Evolutionary conservation across 2,888 invertebrate genomes (phyloP), one percentile per base, ranked within the genome.

Genomic region (Lepidocyrtoides sp.): DNA sequence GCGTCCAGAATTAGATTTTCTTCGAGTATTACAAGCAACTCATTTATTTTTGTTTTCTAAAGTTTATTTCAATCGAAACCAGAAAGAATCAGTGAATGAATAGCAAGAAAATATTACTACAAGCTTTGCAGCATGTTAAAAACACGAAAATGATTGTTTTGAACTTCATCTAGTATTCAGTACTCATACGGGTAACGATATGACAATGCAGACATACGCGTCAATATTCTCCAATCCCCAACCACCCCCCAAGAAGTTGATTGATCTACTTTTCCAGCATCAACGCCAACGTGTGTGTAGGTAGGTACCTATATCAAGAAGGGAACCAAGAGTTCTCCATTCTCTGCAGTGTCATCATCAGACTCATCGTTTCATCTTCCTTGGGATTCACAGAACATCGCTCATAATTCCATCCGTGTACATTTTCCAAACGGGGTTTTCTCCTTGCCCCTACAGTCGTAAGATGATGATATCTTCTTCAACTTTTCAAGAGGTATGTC

Each of bases 331-430:
- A n/a, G n/a, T n/a, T n/a, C n/a, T n/a, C n/a, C n/a, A n/a, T n/a
- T n/a, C n/a, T n/a, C n/a, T n/a, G n/a, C n/a, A n/a, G n/a, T n/a
- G 57, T 44, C 48, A 48, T 48, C 48, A 48, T 57, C 63, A 60
- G 29, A 23, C 79, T 79, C 79, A 32, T 82, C 41, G 32, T 66
- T 48, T 51, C 83, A 48, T 69, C 66, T 66, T 66, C 51, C 26
- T 69, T 32, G 12, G 32, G 32, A 66, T 69, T 69, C 69, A 2
- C 26, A 29, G 66, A 66, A 48, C 51, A 69, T 69, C 20, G 17
- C 69, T 84, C 69, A 51, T 84, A 84, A 84, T 84, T 84, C 69
- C 69, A 84, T 36, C 48, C 66, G 51, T 51, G n/a, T 26, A 66
- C 44, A 57, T 69, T 66, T 32, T 48, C 69, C 66, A 69, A 66